Conservation (phyloP, 2,888 invertebrate genomes). For the Hyposoter dolosus region DNA sequence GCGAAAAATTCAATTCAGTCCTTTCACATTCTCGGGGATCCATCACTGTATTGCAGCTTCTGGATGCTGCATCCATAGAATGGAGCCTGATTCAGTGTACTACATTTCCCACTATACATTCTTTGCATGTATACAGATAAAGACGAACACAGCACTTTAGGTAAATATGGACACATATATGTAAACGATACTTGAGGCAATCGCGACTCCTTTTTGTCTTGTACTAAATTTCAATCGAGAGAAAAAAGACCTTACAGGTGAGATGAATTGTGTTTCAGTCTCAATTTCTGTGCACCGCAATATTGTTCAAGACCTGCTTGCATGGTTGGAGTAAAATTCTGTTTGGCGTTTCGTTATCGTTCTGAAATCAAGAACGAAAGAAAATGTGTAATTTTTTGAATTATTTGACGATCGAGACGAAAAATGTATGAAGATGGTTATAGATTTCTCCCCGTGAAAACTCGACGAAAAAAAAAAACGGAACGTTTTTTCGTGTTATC, state of each 20-base stretch:
- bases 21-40: slow-evolving; percentile 46
- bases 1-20: slow-evolving; percentile 64
- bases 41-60: slow-evolving; percentile 38
- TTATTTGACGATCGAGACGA: not conserved
- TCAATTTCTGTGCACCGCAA: not conserved
- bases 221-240: not conserved
- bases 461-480: not conserved
- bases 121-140: not conserved
- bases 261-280: not conserved
- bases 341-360: not conserved
- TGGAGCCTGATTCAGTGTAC: slow-evolving; percentile 1
- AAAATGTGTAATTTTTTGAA: not conserved
- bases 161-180: slow-evolving; percentile 1
- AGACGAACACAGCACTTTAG: not conserved
- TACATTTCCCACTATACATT: not conserved
- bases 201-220: not conserved
- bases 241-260: not conserved
- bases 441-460: not conserved
- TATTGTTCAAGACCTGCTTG: not conserved
- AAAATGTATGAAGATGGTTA: not conserved
- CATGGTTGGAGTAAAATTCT: not conserved
- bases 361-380: not conserved
- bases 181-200: slow-evolving; percentile 4
- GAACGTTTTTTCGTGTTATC: not conserved
- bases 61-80: slow-evolving; percentile 26